These are phyloP conservation scores for Pithys albifrons DNA, from an alignment of 2,113 vertebrate genomes.

Conservation along the genomic window DNA sequence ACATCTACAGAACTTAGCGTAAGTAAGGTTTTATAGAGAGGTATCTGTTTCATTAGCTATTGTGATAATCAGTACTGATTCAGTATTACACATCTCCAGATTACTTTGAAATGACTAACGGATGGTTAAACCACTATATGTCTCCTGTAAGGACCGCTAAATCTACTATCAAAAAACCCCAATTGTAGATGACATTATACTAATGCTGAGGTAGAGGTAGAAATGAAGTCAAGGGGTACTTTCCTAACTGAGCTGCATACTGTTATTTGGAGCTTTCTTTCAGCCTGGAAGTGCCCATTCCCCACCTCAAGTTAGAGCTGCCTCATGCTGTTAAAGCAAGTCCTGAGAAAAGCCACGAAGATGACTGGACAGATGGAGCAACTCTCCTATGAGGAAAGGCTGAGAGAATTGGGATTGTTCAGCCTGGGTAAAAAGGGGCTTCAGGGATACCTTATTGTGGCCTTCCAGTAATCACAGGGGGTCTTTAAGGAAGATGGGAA, in stretches of 20 bases:
- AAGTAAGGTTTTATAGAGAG: constrained; percentile 11
- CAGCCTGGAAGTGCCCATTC: not conserved
- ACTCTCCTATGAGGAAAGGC: not conserved
- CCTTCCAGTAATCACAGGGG: not conserved
- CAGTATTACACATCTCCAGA: not conserved
- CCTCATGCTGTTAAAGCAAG: not conserved
- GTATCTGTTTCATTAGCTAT: constrained; percentile 14
- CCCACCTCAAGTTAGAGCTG: not conserved
- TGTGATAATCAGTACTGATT: constrained; percentile 1
- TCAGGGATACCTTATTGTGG: not conserved
- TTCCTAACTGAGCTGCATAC: not conserved
- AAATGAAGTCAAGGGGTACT: not conserved
- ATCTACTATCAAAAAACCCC: not conserved
- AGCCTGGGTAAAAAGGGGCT: not conserved
- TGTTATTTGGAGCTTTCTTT: not conserved
- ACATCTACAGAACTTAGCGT: not conserved
- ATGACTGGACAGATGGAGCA: not conserved
- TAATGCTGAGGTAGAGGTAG: not conserved
- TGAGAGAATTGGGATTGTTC: not conserved
- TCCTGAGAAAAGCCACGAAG: not conserved
- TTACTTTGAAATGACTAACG: constrained; percentile 37
- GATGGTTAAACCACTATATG: not conserved
- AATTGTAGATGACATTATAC: not conserved
- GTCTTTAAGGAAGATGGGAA: not conserved
- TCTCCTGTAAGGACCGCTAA: constrained; percentile 13